Percentiles rank a stretch among this genome's conserved stretches.
Conservation (phyloP, 1,140 invertebrate species). For the Zaprionus africanus region DNA sequence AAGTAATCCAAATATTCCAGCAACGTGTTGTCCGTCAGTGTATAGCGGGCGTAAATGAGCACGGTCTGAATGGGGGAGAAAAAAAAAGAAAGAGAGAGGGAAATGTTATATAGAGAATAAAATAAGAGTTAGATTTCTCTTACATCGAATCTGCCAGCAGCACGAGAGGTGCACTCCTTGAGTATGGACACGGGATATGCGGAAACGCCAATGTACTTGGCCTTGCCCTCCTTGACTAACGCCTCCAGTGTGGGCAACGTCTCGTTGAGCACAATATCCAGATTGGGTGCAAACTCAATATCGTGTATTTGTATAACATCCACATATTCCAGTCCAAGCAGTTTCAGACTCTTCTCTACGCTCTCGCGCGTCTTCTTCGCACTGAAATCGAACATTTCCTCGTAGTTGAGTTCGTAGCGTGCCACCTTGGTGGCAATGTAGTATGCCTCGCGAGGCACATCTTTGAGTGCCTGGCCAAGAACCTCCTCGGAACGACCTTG, state of each 20-base stretch:
- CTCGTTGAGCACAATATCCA: constrained; percentile 92
- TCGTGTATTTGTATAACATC: constrained; percentile 97
- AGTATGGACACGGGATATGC: constrained; percentile 93
- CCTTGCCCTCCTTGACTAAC: constrained; percentile 91
- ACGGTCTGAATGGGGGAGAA: constrained; percentile 86
- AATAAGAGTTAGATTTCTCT: neutral
- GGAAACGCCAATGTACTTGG: constrained; percentile 93
- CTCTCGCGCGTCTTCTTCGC: constrained; percentile 89
- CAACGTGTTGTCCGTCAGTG: constrained; percentile 91
- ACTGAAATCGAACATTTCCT: constrained; percentile 95
- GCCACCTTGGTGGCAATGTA: constrained; percentile 97
- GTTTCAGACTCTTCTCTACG: constrained; percentile 91
- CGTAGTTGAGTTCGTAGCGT: constrained; percentile 90
- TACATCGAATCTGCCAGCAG: constrained; percentile 70
- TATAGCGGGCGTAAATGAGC: constrained; percentile 91
- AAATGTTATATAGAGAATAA: neutral
- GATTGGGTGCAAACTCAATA: constrained; percentile 93
- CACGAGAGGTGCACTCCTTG: constrained; percentile 89
- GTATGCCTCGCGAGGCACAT: constrained; percentile 91
- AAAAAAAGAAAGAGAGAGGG: neutral
- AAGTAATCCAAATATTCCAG: constrained; percentile 90
- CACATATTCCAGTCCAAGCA: constrained; percentile 92
- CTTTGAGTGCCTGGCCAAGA: constrained; percentile 92
- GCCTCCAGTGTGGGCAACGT: constrained; percentile 92
- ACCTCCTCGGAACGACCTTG: constrained; percentile 92